phyloP scores from a whole-genome alignment of 2,888 invertebrate genomes.

The Ectobius pallidus region DNA sequence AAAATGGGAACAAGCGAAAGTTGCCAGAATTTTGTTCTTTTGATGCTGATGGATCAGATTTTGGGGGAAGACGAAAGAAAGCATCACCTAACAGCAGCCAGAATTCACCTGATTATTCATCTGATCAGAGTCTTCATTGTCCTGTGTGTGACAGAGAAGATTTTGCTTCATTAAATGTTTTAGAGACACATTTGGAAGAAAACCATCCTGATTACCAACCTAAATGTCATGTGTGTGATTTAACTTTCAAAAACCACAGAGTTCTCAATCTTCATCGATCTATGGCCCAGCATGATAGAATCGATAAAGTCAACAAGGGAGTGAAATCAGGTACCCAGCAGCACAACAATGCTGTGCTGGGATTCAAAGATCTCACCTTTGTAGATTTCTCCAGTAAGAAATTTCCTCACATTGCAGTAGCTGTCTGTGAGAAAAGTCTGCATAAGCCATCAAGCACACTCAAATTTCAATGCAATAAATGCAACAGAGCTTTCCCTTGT shows the following conservation, averaged over 20 bases:
- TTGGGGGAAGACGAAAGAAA: neutral
- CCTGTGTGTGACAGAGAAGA: constrained; percentile 68
- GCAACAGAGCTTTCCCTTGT: constrained; percentile 74
- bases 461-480: constrained; percentile 72
- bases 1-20: constrained; percentile 56
- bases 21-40: constrained; percentile 48
- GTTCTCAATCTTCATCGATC: constrained; percentile 73
- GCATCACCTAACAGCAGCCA: neutral
- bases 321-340: constrained; percentile 38
- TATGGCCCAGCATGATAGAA: constrained; percentile 59
- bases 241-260: constrained; percentile 74
- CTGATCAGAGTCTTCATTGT: constrained; percentile 54
- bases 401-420: constrained; percentile 77
- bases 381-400: constrained; percentile 82
- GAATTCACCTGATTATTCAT: constrained; percentile 48
- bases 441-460: constrained; percentile 62
- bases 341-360: constrained; percentile 56
- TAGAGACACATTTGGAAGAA: constrained; percentile 70
- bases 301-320: neutral
- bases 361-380: constrained; percentile 74
- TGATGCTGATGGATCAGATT: constrained; percentile 51
- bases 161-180: constrained; percentile 62
- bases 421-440: constrained; percentile 71
- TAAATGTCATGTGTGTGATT: constrained; percentile 75
- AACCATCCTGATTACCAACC: constrained; percentile 70